Base-by-base conservation (phyloP, 2,113 vertebrate genomes). In the Chaenocephalus aceratus region DNA sequence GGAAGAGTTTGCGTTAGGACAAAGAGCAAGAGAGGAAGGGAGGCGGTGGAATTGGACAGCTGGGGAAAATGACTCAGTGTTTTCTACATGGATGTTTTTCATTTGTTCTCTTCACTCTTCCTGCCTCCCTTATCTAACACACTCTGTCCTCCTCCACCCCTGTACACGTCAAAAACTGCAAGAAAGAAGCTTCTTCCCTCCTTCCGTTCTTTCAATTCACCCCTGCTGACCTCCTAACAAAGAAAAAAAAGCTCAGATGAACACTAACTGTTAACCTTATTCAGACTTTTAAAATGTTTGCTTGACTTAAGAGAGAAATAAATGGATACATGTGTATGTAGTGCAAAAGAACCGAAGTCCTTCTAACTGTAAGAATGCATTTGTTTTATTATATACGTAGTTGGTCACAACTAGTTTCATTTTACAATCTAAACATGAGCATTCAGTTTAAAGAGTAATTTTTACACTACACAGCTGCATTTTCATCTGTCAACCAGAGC, bases 361-460 rank as follows among this genome's bases (percentile, higher is more conserved):
- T 74, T 75, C 73, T 88, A 86, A 83, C 86, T 87, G 89, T 93
- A 89, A 84, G 69, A 92, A 91, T 90, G 69, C 77, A 64, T 86
- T 90, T 91, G 82, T 91, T 89, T 89, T 88, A 83, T 91, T 86
- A 77, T 91, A 81, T 90, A 77, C 1, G 80, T 93, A 91, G 92
- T 72, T 89, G 88, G 82, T 88, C 80, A 89, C 82, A 88, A 85
- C 83, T 87, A 89, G 83, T 82, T 86, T 86, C 3, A 86, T 92
- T 92, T 89, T 80, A 72, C 69, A 79, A 88, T n/a, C 82, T 91
- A 77, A 91, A 91, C 87, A 61, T 75, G 72, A 89, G 77, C 84
- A 77, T 90, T 62, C 58, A 82, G 79, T 86, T 90, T 83, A 44
- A 69, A 87, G 72, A 91, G 91, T 92, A 79, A 75, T 90, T 93